Evolutionary conservation across 2,113 vertebrate genomes (phyloP).

Genomic region (Oxyruncus cristatus): DNA sequence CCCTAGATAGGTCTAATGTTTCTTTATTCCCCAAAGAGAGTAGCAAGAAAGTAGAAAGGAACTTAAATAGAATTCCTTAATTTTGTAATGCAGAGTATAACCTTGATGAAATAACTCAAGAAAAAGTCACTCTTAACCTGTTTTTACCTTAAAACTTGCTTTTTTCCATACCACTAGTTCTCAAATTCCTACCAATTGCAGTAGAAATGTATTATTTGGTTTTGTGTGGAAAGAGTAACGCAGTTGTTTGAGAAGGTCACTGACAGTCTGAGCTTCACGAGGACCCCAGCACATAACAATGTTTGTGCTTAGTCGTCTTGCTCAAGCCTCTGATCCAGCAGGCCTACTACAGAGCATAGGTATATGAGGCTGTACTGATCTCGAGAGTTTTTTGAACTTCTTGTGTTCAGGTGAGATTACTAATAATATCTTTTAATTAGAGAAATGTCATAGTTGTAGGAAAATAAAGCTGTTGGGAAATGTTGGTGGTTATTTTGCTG

Average conservation of each 20-base stretch:
- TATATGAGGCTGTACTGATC: background rate
- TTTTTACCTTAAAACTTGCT: background rate
- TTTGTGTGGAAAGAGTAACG: background rate
- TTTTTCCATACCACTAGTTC: background rate
- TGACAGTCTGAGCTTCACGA: background rate
- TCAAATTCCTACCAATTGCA: background rate
- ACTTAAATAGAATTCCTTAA: background rate
- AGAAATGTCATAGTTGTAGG: background rate
- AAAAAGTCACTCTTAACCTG: background rate
- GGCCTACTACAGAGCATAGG: background rate
- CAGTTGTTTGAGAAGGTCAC: background rate
- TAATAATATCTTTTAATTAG: constrained; percentile 13
- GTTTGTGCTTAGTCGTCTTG: background rate
- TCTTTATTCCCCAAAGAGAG: background rate
- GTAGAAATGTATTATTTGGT: background rate
- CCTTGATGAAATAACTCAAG: background rate
- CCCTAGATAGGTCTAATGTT: background rate
- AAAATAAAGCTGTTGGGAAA: background rate
- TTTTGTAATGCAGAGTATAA: background rate
- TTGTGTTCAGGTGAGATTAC: background rate
- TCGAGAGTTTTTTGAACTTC: background rate
- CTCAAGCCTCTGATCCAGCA: background rate
- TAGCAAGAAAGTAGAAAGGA: background rate
- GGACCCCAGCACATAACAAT: background rate
- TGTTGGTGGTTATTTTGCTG: background rate